Percentiles rank a stretch among this genome's conserved stretches.
phyloP scores from a whole-genome alignment of 2,888 invertebrate species.

The Cataglyphis cursor region DNA sequence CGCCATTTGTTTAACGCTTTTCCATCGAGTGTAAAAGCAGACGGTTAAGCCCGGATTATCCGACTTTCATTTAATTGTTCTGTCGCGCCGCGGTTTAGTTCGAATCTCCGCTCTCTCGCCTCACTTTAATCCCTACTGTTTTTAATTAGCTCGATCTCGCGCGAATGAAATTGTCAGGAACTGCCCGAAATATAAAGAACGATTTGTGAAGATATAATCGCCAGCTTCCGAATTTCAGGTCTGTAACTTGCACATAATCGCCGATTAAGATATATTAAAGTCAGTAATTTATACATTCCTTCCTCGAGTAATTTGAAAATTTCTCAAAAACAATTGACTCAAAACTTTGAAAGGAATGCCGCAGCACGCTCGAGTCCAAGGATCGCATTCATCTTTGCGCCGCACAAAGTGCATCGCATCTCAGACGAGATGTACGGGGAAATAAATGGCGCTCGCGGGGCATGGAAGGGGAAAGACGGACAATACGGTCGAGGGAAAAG shows the following conservation, averaged over 20 bases:
- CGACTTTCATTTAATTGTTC: constrained; percentile 46
- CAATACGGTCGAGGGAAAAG: constrained; percentile 58
- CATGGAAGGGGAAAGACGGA: constrained; percentile 2
- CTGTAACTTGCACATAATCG: not conserved
- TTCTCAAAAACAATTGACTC: constrained; percentile 21
- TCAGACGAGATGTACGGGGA: constrained; percentile 34
- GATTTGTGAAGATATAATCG: not conserved
- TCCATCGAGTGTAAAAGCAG: constrained; percentile 42
- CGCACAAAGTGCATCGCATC: constrained; percentile 35
- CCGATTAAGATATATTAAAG: not conserved
- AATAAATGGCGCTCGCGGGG: constrained; percentile 38
- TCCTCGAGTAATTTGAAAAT: not conserved
- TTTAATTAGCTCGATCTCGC: constrained; percentile 54
- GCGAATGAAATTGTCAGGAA: constrained; percentile 24
- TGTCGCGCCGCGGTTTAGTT: constrained; percentile 45
- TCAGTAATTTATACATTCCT: not conserved
- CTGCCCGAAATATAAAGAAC: constrained; percentile 13
- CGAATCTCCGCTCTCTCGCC: constrained; percentile 26
- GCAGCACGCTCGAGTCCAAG: constrained; percentile 4
- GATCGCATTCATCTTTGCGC: constrained; percentile 32
- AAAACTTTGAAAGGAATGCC: not conserved
- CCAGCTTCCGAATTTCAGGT: not conserved
- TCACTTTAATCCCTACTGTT: constrained; percentile 51
- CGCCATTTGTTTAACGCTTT: constrained; percentile 42
- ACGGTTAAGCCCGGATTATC: constrained; percentile 50